Evolutionary conservation across 2,888 invertebrate genomes (phyloP), one percentile per base, ranked within the genome.

Genomic region (Zhengitettix transpicula): DNA sequence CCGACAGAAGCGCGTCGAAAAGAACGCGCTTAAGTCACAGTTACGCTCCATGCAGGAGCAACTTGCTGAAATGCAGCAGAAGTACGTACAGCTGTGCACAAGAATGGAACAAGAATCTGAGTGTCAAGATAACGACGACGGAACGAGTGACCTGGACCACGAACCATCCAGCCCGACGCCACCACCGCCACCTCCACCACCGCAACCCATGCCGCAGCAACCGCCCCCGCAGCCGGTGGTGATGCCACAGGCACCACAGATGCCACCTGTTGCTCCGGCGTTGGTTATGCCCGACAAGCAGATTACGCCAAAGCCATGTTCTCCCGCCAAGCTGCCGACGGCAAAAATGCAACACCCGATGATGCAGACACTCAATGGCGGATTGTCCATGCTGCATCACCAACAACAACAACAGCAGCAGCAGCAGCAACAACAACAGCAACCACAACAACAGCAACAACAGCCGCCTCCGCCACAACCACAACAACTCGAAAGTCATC

Each of bases 11-110:
- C 81, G 89, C 67, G 87, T 87, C 68, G 89, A 90, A 74, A 90
- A 90, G 72, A 89, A 89, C 70, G 85, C 87, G 61, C 78, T 93
- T 15, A 89, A 91, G 73, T 85, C 85, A 63, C 92, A 93, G 73
- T 75, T 92, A 67, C 81, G 89, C 68, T 85, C 86, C 62, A 84
- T 94, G 83, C 89, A 91, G 75, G 89, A 91, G 69, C 90, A 93
- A 73, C 75, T 93, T 62, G 90, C 89, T 12, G 87, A 87, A 71
- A 92, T 94, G 87, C 91, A 90, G 76, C 89, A 91, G 70, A 87
- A 91, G 71, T 93, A 93, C 74, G 81, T 87, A 71, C 89, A 91
- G 73, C 75, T 93, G 68, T 89, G 89, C 71, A 89, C 87, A 69
- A 80, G 89, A 66, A 89, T 89, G 81, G 89, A 89, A 67, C 85